Percentiles rank a stretch among this genome's conserved stretches.
Conservation (phyloP, 2,888 invertebrate species). For the Pammene aurita region DNA sequence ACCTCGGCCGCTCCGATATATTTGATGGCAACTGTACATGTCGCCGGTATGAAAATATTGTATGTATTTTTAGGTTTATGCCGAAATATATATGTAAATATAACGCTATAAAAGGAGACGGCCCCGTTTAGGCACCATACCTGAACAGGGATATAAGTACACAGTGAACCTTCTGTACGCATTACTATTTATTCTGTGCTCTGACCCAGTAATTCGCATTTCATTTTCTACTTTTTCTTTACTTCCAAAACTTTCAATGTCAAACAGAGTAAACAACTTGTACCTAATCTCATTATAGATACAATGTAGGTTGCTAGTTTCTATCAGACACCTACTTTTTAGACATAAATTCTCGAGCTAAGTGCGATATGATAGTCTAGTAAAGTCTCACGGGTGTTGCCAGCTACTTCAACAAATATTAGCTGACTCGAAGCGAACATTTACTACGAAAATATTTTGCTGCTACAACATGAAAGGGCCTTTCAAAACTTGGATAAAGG, state of each 20-base stretch:
- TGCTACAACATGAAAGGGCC: background rate
- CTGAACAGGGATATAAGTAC: too few species aligned
- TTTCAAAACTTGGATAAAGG: background rate
- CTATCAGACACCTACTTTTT: background rate
- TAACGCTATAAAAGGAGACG: too few species aligned
- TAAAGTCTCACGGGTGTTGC: background rate
- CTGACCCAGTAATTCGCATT: background rate
- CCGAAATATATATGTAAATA: too few species aligned
- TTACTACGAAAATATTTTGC: conserved; percentile 8
- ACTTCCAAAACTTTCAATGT: background rate
- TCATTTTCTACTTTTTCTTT: background rate
- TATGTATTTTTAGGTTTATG: too few species aligned
- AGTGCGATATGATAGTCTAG: background rate
- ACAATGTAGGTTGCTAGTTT: background rate
- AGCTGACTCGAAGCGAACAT: conserved; percentile 10
- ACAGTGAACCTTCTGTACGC: too few species aligned
- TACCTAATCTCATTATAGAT: background rate
- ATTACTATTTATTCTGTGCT: too few species aligned
- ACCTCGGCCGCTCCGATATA: too few species aligned
- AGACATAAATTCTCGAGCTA: background rate
- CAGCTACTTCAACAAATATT: conserved; percentile 29
- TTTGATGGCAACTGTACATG: too few species aligned
- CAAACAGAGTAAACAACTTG: background rate
- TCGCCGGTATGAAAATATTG: too few species aligned
- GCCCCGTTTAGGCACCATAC: too few species aligned